Percentiles rank a stretch among this genome's conserved stretches.
These are phyloP conservation scores for Glyphotaelius pellucidus DNA, from an alignment of 2,888 invertebrate species.

Conservation along the genomic window DNA sequence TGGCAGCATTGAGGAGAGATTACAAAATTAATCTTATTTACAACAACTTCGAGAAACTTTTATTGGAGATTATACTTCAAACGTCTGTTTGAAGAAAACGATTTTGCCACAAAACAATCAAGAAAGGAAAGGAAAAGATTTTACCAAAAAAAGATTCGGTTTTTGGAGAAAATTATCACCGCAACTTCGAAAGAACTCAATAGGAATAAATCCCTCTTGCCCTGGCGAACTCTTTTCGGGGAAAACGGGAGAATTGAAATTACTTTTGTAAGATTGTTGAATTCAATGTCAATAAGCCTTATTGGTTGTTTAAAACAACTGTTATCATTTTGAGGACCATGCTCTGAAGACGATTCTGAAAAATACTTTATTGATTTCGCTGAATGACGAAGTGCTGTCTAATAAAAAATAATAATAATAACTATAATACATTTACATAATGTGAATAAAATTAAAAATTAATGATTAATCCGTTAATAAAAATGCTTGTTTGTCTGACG, in stretches of 20 bases:
- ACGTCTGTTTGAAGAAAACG: not conserved
- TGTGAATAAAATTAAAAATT: not conserved
- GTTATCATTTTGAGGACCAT: not conserved
- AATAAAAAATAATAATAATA: too few relatives aligned
- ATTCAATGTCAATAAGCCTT: conserved; percentile 3
- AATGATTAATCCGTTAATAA: not conserved
- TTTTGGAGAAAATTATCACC: not conserved
- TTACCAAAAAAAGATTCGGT: not conserved
- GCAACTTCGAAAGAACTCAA: not conserved
- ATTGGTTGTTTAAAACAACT: not conserved
- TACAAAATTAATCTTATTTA: conserved; percentile 5
- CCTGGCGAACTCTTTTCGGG: not conserved
- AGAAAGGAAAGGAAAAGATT: not conserved
- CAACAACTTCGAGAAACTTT: not conserved
- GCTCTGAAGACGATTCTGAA: not conserved
- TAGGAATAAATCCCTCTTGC: not conserved
- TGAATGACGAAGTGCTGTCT: not conserved
- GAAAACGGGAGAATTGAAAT: not conserved
- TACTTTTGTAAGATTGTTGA: not conserved
- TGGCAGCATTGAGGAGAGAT: conserved; percentile 2
- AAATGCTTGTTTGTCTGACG: not conserved
- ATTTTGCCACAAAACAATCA: not conserved
- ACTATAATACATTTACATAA: too few relatives aligned
- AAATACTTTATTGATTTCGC: not conserved
- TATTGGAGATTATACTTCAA: conserved; percentile 2